Percentiles rank a stretch among this genome's conserved stretches.
These are phyloP conservation scores for Orthonychiurus folsomi DNA, from an alignment of 2,888 invertebrate genomes.

Conservation along the genomic window DNA sequence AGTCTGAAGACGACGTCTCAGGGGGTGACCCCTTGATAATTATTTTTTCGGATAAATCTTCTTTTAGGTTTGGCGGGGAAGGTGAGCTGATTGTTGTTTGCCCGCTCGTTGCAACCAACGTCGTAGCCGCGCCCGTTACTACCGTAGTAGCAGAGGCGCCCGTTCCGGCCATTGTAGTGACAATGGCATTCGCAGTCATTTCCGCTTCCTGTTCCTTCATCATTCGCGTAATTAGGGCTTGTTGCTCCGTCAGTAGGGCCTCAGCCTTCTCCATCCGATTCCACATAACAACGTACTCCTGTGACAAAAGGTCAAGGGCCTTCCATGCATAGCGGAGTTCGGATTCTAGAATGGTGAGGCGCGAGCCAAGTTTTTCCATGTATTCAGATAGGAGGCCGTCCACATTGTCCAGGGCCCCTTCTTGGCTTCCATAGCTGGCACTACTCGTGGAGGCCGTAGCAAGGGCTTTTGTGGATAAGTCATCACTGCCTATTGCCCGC, in stretches of 20 bases:
- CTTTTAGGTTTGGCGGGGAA: background rate
- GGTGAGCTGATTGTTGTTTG: conserved; percentile 47
- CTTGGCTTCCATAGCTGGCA: background rate
- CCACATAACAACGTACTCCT: conserved; percentile 92
- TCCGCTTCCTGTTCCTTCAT: conserved; percentile 50
- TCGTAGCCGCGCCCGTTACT: conserved; percentile 47
- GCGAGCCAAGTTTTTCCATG: conserved; percentile 76
- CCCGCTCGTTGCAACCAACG: conserved; percentile 41
- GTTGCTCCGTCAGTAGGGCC: conserved; percentile 76
- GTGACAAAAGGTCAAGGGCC: conserved; percentile 77
- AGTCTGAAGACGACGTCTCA: background rate
- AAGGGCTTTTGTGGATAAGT: background rate
- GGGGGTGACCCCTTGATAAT: too few species aligned
- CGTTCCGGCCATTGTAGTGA: too few species aligned
- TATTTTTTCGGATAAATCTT: background rate
- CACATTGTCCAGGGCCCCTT: conserved; percentile 29
- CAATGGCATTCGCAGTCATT: conserved; percentile 24
- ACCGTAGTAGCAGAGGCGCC: conserved; percentile 14
- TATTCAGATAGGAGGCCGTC: conserved; percentile 60
- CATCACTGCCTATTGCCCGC: background rate
- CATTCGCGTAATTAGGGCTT: conserved; percentile 78
- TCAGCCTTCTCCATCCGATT: conserved; percentile 80
- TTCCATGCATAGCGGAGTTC: conserved; percentile 89
- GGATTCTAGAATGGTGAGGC: conserved; percentile 77
- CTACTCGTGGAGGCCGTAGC: background rate